Base-by-base conservation (phyloP, 2,797 vertebrate genomes). In the Novumbra hubbsi region DNA sequence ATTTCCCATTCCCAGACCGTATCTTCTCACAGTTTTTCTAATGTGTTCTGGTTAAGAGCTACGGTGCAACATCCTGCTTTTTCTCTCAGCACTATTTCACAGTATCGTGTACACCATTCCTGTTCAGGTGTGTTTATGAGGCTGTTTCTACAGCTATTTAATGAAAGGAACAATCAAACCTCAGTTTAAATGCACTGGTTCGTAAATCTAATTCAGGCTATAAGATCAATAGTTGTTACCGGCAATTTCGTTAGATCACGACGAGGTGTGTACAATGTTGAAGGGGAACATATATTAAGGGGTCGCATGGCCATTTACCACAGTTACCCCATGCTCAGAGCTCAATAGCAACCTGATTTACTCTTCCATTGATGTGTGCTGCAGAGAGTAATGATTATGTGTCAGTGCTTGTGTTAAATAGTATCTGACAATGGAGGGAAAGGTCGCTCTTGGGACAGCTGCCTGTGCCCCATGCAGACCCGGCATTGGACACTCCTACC, bases 361-460 rank as follows among this genome's bases (percentile, higher is more conserved):
- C 86, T 88, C 82, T 87, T 75, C 76, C 83, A 91, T 84, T 91
- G 90, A 90, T 85, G 86, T 85, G 83, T 83, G 86, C 86, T 83
- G 81, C 81, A 86, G 84, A 88, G 84, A 78, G 76, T 92, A 93
- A 92, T 88, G 92, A 94, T 93, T 92, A 91, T 92, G 86, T 92
- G 93, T 86, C 93, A 93, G 77, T 75, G 83, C 84, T 82, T 76
- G 82, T 88, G 87, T 85, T 88, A 88, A 91, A 92, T 83, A 88
- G 85, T 91, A 93, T 91, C 85, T 92, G 91, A 93, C 89, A 86
- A 83, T 82, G 84, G 80, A 82, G 86, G 85, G 84, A 91, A 89
- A 90, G 83, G 86, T 80, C 85, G 92, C 86, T 81, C 79, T 75
- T 91, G 79, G 80, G 88, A 90, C 88, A 90, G 78, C 76, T 87